phyloP scores from a whole-genome alignment of 2,797 vertebrate species.

The Danio aesculapii region DNA sequence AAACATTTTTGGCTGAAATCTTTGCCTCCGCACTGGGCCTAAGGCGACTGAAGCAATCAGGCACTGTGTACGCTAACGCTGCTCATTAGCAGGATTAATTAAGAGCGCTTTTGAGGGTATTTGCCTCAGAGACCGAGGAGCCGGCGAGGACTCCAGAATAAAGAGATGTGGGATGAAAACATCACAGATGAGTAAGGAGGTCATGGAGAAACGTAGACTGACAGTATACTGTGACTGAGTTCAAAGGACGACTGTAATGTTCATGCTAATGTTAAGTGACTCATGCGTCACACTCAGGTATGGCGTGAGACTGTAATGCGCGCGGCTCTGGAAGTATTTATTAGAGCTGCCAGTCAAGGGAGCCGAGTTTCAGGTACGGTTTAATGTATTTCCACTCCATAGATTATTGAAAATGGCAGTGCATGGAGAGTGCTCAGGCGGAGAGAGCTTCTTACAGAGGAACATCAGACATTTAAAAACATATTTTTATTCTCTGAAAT shows the following conservation, averaged over 20 bases:
- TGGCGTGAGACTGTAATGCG: background rate
- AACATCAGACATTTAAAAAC: background rate
- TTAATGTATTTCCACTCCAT: background rate
- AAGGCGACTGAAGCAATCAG: slow-evolving; percentile 45
- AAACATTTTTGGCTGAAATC: slow-evolving; percentile 16
- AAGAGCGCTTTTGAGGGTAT: slow-evolving; percentile 69
- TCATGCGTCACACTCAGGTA: background rate
- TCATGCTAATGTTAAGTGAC: slow-evolving; percentile 21
- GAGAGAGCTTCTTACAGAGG: slow-evolving; percentile 8
- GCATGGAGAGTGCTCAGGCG: background rate
- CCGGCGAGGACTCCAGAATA: slow-evolving; percentile 70
- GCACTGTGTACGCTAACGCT: slow-evolving; percentile 67
- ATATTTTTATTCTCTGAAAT: background rate
- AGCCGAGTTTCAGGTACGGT: slow-evolving; percentile 5
- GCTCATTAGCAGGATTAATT: slow-evolving; percentile 80
- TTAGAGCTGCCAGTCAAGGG: slow-evolving; percentile 21
- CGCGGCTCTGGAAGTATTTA: slow-evolving; percentile 5
- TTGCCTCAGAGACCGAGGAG: slow-evolving; percentile 61
- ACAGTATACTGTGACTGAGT: slow-evolving; percentile 13
- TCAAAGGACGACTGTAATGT: slow-evolving; percentile 4
- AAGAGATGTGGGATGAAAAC: slow-evolving; percentile 42
- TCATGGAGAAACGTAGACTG: slow-evolving; percentile 36
- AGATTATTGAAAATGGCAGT: slow-evolving; percentile 5
- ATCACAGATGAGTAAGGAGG: slow-evolving; percentile 54
- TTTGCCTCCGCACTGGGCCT: slow-evolving; percentile 12